Evolutionary conservation across 2,113 vertebrate genomes (phyloP), one percentile per base, ranked within the genome.

Genomic region (Hypanus sabinus): DNA sequence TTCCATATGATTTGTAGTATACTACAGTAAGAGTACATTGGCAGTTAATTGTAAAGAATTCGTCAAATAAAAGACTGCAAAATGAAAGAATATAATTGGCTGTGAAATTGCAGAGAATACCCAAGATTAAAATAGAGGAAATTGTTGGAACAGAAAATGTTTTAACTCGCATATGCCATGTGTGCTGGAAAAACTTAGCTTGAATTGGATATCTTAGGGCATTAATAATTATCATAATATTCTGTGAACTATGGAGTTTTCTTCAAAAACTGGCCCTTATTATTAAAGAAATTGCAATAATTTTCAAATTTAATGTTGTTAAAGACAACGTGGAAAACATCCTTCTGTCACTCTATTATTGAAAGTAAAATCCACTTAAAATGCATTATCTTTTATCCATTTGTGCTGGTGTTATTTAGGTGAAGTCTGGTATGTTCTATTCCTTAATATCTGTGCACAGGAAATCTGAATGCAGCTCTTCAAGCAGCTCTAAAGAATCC

Each of bases 401-500:
- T 5, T 65, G 60, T 62, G n/a, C 12, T 16, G 36, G 60, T 9
- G 65, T 88, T 88, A 0, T 68, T 68, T 65, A 20, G 3, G 60
- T 65, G 20, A 65, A 90, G n/a, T 68, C 7, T 68, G n/a, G n/a
- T 68, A 14, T 65, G 57, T 90, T 65, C 12, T 60, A 85, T 94
- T 95, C 94, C 98, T 99, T 99, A 97, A 98, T 97, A 0, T 87
- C 85, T 68, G 76, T 95, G 96, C 95, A 99, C 98, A 98, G 99
- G 99, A 95, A 99, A 99, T 94, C 97, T 99, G 94, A 97, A 97
- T 95, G 98, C 97, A n/a, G 99, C 99, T 0, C 96, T 99, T 2
- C 98, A 99, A 36, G 99, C 99, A 0, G 99, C 98, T 76, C 96
- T 99, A 95, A 99, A 99, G 96, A 99, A 99, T 95, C 99, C 99